These are phyloP conservation scores for Actinernus sp. DNA, from an alignment of 92 coral and sea anemone species.

Conservation along the genomic window DNA sequence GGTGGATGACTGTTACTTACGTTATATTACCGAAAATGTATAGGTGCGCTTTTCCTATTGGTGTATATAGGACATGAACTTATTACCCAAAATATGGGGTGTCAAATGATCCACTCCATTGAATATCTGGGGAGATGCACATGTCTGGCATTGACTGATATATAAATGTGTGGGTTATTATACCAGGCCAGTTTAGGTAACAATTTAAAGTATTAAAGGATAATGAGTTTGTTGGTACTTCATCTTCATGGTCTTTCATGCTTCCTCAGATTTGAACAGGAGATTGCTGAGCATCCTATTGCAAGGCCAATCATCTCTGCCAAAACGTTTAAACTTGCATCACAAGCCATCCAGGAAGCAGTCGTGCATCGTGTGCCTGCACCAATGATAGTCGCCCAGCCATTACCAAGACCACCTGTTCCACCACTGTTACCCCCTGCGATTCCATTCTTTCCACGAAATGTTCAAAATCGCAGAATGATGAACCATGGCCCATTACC, in stretches of 20 bases:
- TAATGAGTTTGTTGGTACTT: not conserved
- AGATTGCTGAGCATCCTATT: constrained; percentile 88
- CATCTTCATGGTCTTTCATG: no score
- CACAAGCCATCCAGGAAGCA: constrained; percentile 86
- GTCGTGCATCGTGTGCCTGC: constrained; percentile 31
- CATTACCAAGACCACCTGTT: constrained; percentile 70
- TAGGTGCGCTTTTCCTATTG: no score
- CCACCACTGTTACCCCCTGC: constrained; percentile 72
- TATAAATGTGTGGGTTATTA: no score
- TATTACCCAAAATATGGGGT: no score
- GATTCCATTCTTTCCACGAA: constrained; percentile 34
- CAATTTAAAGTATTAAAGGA: not conserved
- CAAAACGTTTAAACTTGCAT: constrained; percentile 87
- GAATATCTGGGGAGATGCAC: no score
- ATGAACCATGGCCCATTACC: constrained; percentile 39
- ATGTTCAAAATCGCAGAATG: constrained; percentile 8
- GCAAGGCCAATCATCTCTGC: constrained; percentile 87
- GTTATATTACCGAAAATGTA: no score
- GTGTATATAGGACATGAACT: no score
- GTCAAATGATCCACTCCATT: no score
- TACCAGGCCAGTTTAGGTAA: no score
- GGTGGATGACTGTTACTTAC: no score
- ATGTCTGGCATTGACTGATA: no score
- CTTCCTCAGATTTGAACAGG: constrained; percentile 88
- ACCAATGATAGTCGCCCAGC: constrained; percentile 29